phyloP scores from a whole-genome alignment of 2,888 invertebrate genomes.

The Hoplodrina blanda region DNA sequence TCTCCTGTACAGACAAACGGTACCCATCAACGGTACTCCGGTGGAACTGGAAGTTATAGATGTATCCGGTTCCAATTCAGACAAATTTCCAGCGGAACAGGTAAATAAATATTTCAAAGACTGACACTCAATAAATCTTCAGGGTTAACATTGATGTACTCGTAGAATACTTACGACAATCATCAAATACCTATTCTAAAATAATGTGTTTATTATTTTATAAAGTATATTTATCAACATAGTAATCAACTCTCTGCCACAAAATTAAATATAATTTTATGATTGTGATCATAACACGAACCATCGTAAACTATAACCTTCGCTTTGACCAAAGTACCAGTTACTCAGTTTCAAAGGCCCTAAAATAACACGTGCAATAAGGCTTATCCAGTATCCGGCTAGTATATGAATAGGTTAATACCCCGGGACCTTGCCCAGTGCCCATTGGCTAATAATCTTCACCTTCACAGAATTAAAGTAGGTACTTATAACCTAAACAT shows the following conservation, averaged over 20 bases:
- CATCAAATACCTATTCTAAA: conserved; percentile 21
- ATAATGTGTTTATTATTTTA: conserved; percentile 1
- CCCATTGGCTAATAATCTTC: conserved; percentile 70
- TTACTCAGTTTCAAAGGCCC: conserved; percentile 55
- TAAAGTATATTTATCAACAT: conserved; percentile 20
- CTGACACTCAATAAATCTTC: conserved; percentile 19
- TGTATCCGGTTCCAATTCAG: conserved; percentile 93
- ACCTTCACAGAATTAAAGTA: conserved; percentile 77
- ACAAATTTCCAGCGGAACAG: conserved; percentile 91
- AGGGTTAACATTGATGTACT: conserved; percentile 8
- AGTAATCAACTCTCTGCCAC: conserved; percentile 19
- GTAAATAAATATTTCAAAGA: conserved; percentile 72
- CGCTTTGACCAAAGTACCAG: conserved; percentile 60
- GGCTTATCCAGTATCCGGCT: conserved; percentile 29
- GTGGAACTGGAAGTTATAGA: conserved; percentile 95
- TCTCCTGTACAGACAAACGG: conserved; percentile 94
- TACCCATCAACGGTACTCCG: conserved; percentile 93
- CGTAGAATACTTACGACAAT: neutral
- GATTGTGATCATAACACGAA: conserved; percentile 25
- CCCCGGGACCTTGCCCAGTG: conserved; percentile 71
- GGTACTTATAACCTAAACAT: conserved; percentile 67
- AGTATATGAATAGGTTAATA: conserved; percentile 72
- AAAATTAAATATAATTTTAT: conserved; percentile 38
- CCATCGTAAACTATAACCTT: conserved; percentile 66
- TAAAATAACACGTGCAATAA: conserved; percentile 60